phyloP scores from a whole-genome alignment of 1,140 invertebrate genomes.

The Heterodera schachtii region DNA sequence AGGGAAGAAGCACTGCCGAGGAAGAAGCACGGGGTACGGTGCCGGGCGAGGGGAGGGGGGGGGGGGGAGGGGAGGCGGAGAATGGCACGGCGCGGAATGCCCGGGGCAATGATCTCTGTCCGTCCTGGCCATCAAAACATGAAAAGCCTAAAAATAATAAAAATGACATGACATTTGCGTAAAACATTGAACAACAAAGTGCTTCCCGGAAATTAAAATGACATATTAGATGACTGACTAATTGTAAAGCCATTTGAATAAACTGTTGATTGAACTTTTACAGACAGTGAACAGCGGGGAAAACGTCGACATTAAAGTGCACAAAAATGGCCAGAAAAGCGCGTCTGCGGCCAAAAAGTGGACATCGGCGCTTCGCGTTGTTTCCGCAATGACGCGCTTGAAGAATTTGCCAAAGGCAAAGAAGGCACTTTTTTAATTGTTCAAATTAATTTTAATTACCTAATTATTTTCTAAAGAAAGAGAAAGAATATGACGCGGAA shows the following conservation, averaged over 20 bases:
- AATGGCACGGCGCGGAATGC: too few species aligned
- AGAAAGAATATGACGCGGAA: slow-evolving; percentile 2
- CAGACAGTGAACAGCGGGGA: background rate
- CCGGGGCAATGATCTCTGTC: too few species aligned
- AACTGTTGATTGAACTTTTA: too few species aligned
- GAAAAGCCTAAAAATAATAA: background rate
- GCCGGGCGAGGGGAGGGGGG: too few species aligned
- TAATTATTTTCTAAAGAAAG: slow-evolving; percentile 13
- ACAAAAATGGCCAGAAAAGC: background rate
- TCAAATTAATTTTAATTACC: too few species aligned
- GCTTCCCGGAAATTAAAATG: too few species aligned
- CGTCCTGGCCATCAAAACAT: too few species aligned
- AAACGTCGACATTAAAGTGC: background rate
- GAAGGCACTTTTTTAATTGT: background rate
- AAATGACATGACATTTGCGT: background rate
- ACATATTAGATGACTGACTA: too few species aligned
- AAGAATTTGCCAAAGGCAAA: slow-evolving; percentile 44
- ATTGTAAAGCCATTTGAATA: too few species aligned
- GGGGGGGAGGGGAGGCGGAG: too few species aligned
- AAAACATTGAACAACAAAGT: background rate
- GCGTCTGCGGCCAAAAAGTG: slow-evolving; percentile 29
- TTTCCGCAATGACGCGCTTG: slow-evolving; percentile 47
- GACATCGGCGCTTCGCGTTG: slow-evolving; percentile 48
- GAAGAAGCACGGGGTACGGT: background rate
- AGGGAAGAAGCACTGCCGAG: background rate